Evolutionary conservation across 53 echinoderm and acorn worm species (phyloP).

Genomic region (Arbacia lixula): DNA sequence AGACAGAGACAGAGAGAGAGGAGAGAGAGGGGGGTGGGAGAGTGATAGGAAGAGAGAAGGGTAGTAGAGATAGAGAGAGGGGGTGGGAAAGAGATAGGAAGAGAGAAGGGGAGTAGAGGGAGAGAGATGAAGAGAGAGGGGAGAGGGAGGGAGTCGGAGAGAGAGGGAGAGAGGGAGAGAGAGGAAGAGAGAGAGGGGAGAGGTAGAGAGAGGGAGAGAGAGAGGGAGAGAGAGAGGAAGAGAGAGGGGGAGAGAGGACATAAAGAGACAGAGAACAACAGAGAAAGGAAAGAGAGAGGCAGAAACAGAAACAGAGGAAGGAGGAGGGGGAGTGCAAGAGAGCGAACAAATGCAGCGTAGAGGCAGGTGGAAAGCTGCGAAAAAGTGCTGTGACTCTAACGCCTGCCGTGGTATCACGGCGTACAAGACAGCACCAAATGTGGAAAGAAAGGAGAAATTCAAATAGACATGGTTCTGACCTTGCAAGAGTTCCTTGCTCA

Average conservation of each 20-base stretch:
- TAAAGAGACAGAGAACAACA: background rate
- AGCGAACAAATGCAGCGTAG: background rate
- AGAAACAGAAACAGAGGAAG: background rate
- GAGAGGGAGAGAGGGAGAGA: background rate
- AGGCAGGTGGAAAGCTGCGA: background rate
- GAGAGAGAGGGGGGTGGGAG: too few species aligned
- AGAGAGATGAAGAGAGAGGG: too few species aligned
- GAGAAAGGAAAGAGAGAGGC: background rate
- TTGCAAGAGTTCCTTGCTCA: too few species aligned
- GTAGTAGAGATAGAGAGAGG: too few species aligned
- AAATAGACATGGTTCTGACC: too few species aligned
- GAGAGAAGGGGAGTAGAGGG: too few species aligned
- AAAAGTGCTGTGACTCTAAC: slow-evolving; percentile 29
- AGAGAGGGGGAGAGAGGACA: background rate
- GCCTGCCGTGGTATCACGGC: too few species aligned
- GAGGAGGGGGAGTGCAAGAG: background rate
- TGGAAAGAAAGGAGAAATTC: background rate
- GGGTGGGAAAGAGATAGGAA: too few species aligned
- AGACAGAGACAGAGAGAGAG: too few species aligned
- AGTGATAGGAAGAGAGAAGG: too few species aligned
- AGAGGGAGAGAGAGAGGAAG: background rate
- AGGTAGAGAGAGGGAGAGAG: background rate
- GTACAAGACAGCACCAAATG: too few species aligned
- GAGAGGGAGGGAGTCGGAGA: background rate
- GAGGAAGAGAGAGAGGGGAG: background rate